Evolutionary conservation across 2,888 invertebrate species (phyloP).

Genomic region (Nebria salina): DNA sequence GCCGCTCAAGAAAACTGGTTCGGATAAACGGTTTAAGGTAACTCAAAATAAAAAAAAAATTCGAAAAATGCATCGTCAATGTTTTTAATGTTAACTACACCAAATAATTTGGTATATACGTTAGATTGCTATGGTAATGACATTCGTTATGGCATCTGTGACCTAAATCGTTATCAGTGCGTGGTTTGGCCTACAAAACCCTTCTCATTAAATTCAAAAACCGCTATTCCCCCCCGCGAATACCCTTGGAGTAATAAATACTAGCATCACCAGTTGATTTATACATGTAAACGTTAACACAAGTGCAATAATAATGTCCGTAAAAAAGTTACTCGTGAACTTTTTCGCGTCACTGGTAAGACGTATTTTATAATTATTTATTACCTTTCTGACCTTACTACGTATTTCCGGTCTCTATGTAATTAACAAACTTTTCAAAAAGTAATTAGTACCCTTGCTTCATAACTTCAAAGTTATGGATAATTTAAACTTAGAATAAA

Average conservation of each 20-base stretch:
- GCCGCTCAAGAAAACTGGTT: constrained; percentile 79
- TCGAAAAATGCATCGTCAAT: background rate
- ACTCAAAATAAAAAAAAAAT: constrained; percentile 46
- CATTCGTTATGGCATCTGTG: constrained; percentile 5
- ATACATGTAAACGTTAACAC: background rate
- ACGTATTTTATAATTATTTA: constrained; percentile 29
- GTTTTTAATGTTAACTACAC: background rate
- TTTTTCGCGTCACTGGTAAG: constrained; percentile 29
- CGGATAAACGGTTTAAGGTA: constrained; percentile 87
- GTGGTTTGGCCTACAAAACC: constrained; percentile 10
- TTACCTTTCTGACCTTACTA: constrained; percentile 32
- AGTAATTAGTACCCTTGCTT: background rate
- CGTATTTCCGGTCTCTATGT: constrained; percentile 17
- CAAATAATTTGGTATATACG: background rate
- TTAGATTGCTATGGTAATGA: constrained; percentile 11
- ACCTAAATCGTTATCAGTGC: constrained; percentile 30
- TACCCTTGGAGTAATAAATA: background rate
- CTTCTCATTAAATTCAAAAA: constrained; percentile 10
- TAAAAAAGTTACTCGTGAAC: constrained; percentile 27
- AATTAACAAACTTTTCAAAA: background rate
- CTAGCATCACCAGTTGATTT: constrained; percentile 7
- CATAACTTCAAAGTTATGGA: background rate
- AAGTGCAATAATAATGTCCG: constrained; percentile 19
- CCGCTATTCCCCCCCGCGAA: background rate
- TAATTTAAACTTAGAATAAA: background rate